These are phyloP conservation scores for Apaloderma vittatum DNA, from an alignment of 2,113 vertebrate species.

Conservation along the genomic window DNA sequence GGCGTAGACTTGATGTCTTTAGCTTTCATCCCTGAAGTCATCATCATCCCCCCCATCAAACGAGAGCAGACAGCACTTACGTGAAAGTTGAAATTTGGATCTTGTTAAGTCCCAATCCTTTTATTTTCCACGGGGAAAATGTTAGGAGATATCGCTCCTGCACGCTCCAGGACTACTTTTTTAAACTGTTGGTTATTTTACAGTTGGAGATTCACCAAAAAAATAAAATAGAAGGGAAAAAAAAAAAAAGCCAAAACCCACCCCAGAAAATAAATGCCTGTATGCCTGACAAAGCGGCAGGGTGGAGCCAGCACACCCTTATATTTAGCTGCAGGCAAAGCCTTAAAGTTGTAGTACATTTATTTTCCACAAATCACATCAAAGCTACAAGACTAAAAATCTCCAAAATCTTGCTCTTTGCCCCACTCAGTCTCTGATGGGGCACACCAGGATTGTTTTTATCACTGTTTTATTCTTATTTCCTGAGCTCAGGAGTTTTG, in stretches of 20 bases:
- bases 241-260: background rate
- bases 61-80: background rate
- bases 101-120: background rate
- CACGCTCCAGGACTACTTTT: background rate
- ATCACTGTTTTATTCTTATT: background rate
- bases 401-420: background rate
- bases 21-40: background rate
- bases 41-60: background rate
- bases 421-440: background rate
- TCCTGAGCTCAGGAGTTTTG: background rate
- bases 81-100: background rate
- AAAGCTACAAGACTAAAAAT: background rate
- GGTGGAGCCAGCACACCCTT: constrained; percentile 30
- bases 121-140: background rate
- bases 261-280: background rate
- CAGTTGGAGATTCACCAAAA: background rate
- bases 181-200: background rate
- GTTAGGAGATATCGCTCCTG: background rate
- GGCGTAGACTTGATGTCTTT: background rate
- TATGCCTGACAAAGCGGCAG: background rate
- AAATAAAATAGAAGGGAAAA: background rate
- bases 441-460: background rate
- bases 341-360: constrained; percentile 48
- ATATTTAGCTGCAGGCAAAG: constrained; percentile 35
- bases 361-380: background rate